These are phyloP conservation scores for Meliscaeva auricollis DNA, from an alignment of 2,888 invertebrate species.

Conservation along the genomic window DNA sequence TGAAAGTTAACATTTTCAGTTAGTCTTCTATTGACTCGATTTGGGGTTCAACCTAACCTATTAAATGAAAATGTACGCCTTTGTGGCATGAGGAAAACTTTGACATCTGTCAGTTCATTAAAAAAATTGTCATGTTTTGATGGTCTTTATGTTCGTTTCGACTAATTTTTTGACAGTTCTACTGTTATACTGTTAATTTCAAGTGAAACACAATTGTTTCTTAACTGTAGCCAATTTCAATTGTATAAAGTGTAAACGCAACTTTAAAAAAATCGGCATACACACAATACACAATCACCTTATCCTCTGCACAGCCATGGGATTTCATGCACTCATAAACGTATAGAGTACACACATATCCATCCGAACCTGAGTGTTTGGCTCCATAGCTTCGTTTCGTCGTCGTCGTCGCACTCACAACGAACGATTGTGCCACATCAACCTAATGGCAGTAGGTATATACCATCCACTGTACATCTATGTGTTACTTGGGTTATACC, in stretches of 20 bases:
- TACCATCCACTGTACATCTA: not conserved
- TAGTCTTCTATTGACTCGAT: too few relatives aligned
- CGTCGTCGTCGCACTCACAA: conserved; percentile 47
- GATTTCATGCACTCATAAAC: conserved; percentile 70
- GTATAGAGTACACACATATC: conserved; percentile 47
- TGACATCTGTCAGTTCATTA: too few relatives aligned
- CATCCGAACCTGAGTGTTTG: conserved; percentile 52
- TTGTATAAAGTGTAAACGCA: conserved; percentile 44
- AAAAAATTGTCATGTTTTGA: too few relatives aligned
- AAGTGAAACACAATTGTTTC: not conserved
- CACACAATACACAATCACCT: conserved; percentile 50
- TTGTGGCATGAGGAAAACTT: too few relatives aligned
- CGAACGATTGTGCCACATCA: conserved; percentile 60
- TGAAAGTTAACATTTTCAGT: too few relatives aligned
- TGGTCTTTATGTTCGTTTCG: too few relatives aligned
- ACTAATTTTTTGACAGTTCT: too few relatives aligned
- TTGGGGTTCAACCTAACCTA: too few relatives aligned
- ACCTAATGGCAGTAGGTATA: conserved; percentile 50
- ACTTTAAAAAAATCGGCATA: conserved; percentile 29
- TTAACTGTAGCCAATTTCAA: not conserved
- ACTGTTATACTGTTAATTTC: too few relatives aligned
- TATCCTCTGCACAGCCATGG: conserved; percentile 53
- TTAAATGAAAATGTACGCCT: too few relatives aligned
- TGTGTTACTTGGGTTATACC: conserved; percentile 57
- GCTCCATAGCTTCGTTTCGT: conserved; percentile 14